A percentile compares a stretch with the other conserved stretches of the same genome.
These are phyloP conservation scores for Schizopygopsis malacanthus DNA, from an alignment of 2,797 vertebrate species.

Conservation along the genomic window DNA sequence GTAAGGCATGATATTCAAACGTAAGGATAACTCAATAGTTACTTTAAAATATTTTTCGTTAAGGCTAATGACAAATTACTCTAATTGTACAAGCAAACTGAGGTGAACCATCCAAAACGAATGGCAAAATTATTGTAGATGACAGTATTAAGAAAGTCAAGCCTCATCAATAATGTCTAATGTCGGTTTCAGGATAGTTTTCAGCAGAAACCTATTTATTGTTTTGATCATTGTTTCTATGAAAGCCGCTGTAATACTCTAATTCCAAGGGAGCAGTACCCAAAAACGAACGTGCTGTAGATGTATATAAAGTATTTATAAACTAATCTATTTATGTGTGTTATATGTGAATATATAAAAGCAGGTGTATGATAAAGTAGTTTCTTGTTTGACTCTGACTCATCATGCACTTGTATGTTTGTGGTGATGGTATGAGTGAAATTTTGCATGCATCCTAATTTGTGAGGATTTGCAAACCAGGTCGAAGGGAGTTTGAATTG, in stretches of 20 bases:
- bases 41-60: not conserved
- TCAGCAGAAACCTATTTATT: not conserved
- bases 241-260: not conserved
- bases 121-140: not conserved
- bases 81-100: not conserved
- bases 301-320: not conserved
- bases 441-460: constrained; percentile 57
- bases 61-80: not conserved
- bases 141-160: not conserved
- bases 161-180: not conserved
- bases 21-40: not conserved
- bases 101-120: not conserved
- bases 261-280: not conserved
- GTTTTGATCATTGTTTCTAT: not conserved
- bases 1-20: constrained; percentile 45
- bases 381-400: constrained; percentile 4
- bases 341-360: not conserved
- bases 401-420: constrained; percentile 26
- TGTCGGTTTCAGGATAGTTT: not conserved
- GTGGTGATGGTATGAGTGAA: constrained; percentile 29
- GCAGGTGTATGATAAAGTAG: not conserved
- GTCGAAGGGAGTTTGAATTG: constrained; percentile 80
- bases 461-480: constrained; percentile 79
- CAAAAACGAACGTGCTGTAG: not conserved
- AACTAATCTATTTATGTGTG: not conserved